Percentiles rank a stretch among this genome's conserved stretches.
These are phyloP conservation scores for Mola mola DNA, from an alignment of 2,113 vertebrate genomes.

Conservation along the genomic window DNA sequence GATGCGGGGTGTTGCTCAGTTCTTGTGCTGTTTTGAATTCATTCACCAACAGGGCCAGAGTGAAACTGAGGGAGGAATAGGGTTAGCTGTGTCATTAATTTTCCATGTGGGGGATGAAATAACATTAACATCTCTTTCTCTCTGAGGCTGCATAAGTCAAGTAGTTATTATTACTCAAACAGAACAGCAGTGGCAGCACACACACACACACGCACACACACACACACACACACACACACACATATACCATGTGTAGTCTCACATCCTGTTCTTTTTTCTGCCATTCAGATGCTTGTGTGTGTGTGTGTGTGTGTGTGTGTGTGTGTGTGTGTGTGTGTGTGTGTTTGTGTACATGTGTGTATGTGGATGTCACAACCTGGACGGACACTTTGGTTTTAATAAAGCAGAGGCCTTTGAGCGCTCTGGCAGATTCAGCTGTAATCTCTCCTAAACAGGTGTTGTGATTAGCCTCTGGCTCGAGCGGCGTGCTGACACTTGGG, in stretches of 20 bases:
- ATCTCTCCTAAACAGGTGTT: slow-evolving; percentile 76
- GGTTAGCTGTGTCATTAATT: slow-evolving; percentile 67
- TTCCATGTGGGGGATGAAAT: slow-evolving; percentile 64
- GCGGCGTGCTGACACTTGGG: slow-evolving; percentile 66
- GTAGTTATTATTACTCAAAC: slow-evolving; percentile 58
- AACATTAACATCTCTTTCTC: slow-evolving; percentile 74
- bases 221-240: neutral
- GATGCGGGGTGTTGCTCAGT: slow-evolving; percentile 58
- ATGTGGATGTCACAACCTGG: slow-evolving; percentile 41
- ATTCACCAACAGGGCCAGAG: slow-evolving; percentile 53
- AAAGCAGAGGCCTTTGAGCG: slow-evolving; percentile 60
- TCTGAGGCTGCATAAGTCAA: slow-evolving; percentile 67
- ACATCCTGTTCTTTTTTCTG: slow-evolving; percentile 13
- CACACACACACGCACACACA: slow-evolving; percentile 12
- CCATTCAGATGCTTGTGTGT: neutral
- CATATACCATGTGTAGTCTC: no score
- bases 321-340: slow-evolving; percentile 33
- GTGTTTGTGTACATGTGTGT: slow-evolving; percentile 9
- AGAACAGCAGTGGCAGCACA: slow-evolving; percentile 12
- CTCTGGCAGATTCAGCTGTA: slow-evolving; percentile 61
- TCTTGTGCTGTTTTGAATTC: slow-evolving; percentile 68
- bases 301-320: neutral
- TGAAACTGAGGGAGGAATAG: slow-evolving; percentile 41
- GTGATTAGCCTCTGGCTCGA: slow-evolving; percentile 65
- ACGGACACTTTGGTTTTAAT: slow-evolving; percentile 65